Base-by-base conservation (phyloP, 2,888 invertebrate species). In the Molanna angustata region DNA sequence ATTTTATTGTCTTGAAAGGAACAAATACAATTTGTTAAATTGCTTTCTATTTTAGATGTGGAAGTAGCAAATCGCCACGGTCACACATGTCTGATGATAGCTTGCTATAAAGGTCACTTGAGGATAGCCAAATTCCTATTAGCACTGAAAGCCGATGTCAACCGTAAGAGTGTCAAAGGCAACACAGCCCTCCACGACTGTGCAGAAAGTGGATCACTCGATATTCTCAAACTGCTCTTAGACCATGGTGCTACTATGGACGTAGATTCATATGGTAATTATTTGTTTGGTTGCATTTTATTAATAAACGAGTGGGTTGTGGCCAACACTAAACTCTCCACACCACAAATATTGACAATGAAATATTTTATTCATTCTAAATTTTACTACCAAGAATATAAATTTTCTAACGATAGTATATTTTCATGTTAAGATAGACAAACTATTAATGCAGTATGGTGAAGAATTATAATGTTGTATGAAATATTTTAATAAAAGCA, bases 181-280 rank as follows among this genome's bases (percentile, higher is more conserved):
- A 97, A 97, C 72, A 97, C 97, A 6, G 97, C 97, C n/a, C 70
- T 98, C 27, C 97, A 98, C 74, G 97, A 98, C 67, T 95, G 96
- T 67, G 96, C 96, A 0, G 97, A 98, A 71, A 93, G 94, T 49
- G 97, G 97, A 3, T 94, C 92, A 32, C 74, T 96, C 59, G 91
- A 92, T 64, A 94, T 97, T 66, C 81, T 96, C 64, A 91, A 93
- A 73, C 78, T 96, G 69, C 79, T 98, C 57, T 73, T 98, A 27
- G 83, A 86, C 35, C 84, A 91, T 68, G 93, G 92, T 41, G 97
- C 96, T 11, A 84, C 84, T 37, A 94, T 97, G 89, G 92, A 93
- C 67, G 90, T 90, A 20, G 96, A 97, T 74, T 90, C 92, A 14
- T 94, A 94, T 69, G 96, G 90, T 81, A 43, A 57, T 45, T 47